Conservation (phyloP, 2,113 vertebrate genomes). For the Nerophis ophidion region DNA sequence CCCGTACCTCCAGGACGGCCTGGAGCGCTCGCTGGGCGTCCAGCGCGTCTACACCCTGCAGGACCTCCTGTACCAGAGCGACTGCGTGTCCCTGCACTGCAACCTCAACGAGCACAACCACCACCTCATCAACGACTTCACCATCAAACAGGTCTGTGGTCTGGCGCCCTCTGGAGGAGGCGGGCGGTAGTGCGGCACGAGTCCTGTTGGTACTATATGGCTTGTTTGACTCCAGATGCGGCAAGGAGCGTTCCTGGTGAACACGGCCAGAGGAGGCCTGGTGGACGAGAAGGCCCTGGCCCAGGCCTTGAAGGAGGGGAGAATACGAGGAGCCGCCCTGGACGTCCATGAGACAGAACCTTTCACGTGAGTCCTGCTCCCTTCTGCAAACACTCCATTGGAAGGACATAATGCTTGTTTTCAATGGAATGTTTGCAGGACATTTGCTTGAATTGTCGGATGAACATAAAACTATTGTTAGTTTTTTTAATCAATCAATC, state of each 20-base stretch:
- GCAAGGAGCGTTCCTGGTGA: slow-evolving; percentile 96
- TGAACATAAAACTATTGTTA: too few species aligned
- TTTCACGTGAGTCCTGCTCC: slow-evolving; percentile 75
- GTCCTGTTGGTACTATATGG: accelerated
- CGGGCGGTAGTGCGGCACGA: slow-evolving; percentile 11
- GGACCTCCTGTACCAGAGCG: slow-evolving; percentile 97
- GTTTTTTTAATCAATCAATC: too few species aligned
- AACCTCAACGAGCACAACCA: slow-evolving; percentile 98
- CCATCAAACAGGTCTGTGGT: slow-evolving; percentile 91
- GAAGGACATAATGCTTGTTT: neutral
- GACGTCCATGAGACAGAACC: slow-evolving; percentile 95
- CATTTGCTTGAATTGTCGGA: too few species aligned
- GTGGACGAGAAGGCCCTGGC: slow-evolving; percentile 97
- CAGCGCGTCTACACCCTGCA: slow-evolving; percentile 97
- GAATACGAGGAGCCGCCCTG: slow-evolving; percentile 94
- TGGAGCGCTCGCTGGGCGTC: slow-evolving; percentile 93
- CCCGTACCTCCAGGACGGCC: slow-evolving; percentile 96
- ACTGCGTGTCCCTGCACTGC: slow-evolving; percentile 97
- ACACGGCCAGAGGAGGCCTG: slow-evolving; percentile 90
- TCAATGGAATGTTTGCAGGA: too few species aligned
- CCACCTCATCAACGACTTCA: slow-evolving; percentile 99
- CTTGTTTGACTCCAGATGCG: slow-evolving; percentile 77
- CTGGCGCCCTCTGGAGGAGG: slow-evolving; percentile 26
- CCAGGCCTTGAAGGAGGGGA: slow-evolving; percentile 93
- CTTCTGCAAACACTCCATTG: neutral